Conservation (phyloP, 2,888 invertebrate genomes). For the Drosophila leonis region DNA sequence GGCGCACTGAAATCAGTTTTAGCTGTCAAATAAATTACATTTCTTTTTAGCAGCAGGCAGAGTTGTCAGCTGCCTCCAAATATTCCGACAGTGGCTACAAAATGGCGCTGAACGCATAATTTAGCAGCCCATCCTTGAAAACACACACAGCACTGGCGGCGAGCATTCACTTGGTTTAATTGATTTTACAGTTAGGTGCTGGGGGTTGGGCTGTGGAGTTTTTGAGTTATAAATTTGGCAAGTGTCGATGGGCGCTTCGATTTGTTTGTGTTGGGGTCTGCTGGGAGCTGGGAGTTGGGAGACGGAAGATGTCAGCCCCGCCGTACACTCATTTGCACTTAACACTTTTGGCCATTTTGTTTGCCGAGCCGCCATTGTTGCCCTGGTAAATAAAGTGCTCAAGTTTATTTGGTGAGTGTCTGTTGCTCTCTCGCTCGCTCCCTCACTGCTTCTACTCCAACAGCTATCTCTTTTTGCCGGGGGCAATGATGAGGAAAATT, state of each 20-base stretch:
- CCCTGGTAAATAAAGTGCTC: constrained; percentile 50
- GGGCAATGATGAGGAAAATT: constrained; percentile 72
- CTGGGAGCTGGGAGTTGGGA: background rate
- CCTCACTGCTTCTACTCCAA: background rate
- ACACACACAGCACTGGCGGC: constrained; percentile 20
- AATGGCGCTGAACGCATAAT: constrained; percentile 77
- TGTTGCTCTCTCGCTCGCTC: background rate
- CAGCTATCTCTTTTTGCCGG: background rate
- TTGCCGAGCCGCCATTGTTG: constrained; percentile 66
- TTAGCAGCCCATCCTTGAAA: constrained; percentile 54
- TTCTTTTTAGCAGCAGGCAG: constrained; percentile 37
- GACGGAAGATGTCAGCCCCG: constrained; percentile 12
- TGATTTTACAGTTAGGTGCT: constrained; percentile 66
- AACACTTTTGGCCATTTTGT: constrained; percentile 79
- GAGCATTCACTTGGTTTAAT: constrained; percentile 68
- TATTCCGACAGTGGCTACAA: constrained; percentile 41
- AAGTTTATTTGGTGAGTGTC: constrained; percentile 54
- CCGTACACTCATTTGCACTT: constrained; percentile 77
- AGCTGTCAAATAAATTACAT: constrained; percentile 76
- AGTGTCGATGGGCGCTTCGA: constrained; percentile 65
- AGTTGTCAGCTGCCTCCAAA: constrained; percentile 22
- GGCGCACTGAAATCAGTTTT: constrained; percentile 66
- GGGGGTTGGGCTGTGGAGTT: constrained; percentile 18
- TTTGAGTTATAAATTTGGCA: constrained; percentile 65
- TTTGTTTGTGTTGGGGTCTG: constrained; percentile 54